Base-by-base conservation (phyloP, 2,888 invertebrate genomes). In the Diarsia dahlii region DNA sequence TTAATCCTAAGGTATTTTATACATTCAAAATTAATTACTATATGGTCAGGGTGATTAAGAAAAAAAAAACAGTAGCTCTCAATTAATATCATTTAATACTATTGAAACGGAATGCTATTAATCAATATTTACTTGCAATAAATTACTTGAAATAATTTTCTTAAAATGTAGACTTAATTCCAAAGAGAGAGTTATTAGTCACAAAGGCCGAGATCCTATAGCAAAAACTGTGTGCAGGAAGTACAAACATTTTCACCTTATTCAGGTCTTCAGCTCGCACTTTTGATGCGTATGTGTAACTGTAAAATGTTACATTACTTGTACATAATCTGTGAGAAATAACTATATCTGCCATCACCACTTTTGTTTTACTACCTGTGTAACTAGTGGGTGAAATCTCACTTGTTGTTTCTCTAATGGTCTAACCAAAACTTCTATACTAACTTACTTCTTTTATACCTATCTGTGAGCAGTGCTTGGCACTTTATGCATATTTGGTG, bases 1-100 rank as follows among this genome's bases (percentile, higher is more conserved):
- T 39, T 52, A 72, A 52, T 68, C 48, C 34, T 67, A 65, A 76
- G 67, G 34, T 56, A n/a, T 39, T 60, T 67, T n/a, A 12, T 12
- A 34, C 18, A 60, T 60, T 46, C n/a, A 39, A 56, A 64, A 71
- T 64, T 2, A 54, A 3, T 23, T 13, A 54, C 23, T 48, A 18
- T 1, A 9, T 12, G 64, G 18, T 18, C 18, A 58, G 4, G 23
- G n/a, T 9, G 28, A 5, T 63, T 18, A 39, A 39, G 76, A 1
- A 50, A 60, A 52, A 52, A 45, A 20, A 46, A n/a, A 28, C 6
- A 10, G 34, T 6, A 28, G 18, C 48, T 50, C 46, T 56, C 39
- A 56, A 48, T 28, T 2, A 48, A 63, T 56, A 45, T 13, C 6
- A 20, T 71, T 71, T 23, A 45, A 62, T 45, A 48, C 15, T 52